Evolutionary conservation across 2,797 vertebrate species (phyloP), one percentile per base, ranked within the genome.

Genomic region (Platyrinchus mystaceus): DNA sequence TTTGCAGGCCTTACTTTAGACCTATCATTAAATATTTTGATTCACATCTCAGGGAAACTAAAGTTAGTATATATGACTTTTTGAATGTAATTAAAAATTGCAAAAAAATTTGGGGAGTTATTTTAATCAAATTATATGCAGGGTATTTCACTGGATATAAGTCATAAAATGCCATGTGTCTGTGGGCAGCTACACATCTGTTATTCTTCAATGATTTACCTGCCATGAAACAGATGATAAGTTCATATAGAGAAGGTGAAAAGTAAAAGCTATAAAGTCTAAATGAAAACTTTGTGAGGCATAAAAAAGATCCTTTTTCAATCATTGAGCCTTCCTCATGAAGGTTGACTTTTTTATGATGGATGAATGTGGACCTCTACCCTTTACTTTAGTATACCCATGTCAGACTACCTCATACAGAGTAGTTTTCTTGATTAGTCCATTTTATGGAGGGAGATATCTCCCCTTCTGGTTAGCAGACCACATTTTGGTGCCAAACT

Each of bases 261-360:
- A 96, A 94, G 44, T 69, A 85, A 95, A 84, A 93, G 77, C 71
- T 71, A 68, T 95, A 80, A 93, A 91, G 52, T 47, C 44, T 83
- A 89, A 94, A 91, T 71, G 22, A 95, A 94, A 94, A 93, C 37
- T 89, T 90, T 92, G 73, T 77, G 91, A 81, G 63, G 41, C 85
- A 84, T 82, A 78, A 82, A 82, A 94, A 80, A 18, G 22, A 55
- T 46, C 11, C 6, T 62, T 88, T 92, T 83, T 84, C 78, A 93
- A 73, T 94, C 81, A 77, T 19, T 90, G 69, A 71, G 43, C 50
- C 60, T 78, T 39, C 83, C 56, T 95, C 73, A 66, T 71, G 75
- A 90, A 93, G 47, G 36, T 24, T 95, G 94, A 89, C 83, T 93
- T 96, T 97, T 93, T 70, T 55, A 27, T 93, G 86, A 94, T 73